These are phyloP conservation scores for Xanthorhoe designata DNA, from an alignment of 2,888 invertebrate genomes.

Conservation along the genomic window DNA sequence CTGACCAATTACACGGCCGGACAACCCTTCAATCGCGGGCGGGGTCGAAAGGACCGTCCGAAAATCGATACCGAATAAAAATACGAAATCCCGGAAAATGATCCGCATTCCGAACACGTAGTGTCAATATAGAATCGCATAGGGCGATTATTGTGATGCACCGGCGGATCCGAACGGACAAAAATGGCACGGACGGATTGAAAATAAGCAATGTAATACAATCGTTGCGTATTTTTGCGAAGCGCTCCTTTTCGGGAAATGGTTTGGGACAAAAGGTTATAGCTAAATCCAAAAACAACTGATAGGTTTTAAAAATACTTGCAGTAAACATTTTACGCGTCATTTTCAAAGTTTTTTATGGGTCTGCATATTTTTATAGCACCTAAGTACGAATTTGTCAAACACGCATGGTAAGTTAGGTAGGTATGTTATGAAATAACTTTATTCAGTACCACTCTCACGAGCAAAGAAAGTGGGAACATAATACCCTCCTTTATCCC, in stretches of 20 bases:
- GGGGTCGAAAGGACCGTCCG: constrained; percentile 59
- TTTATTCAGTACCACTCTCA: constrained; percentile 20
- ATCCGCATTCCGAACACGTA: constrained; percentile 78
- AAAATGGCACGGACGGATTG: constrained; percentile 72
- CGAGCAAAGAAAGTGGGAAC: constrained; percentile 41
- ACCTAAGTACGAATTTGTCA: background rate
- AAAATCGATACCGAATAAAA: constrained; percentile 79
- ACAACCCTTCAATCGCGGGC: constrained; percentile 75
- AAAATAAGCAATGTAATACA: constrained; percentile 62
- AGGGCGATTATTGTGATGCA: constrained; percentile 82
- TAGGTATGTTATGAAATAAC: constrained; percentile 14
- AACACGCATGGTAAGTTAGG: background rate
- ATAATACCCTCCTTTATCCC: constrained; percentile 58
- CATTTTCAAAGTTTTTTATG: no score
- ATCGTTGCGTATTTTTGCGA: constrained; percentile 20
- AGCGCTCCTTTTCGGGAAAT: constrained; percentile 2
- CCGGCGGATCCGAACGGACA: constrained; percentile 61
- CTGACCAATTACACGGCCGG: constrained; percentile 80
- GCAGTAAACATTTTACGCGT: background rate
- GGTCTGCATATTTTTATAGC: no score
- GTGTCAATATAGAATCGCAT: constrained; percentile 80
- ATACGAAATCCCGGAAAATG: constrained; percentile 79
- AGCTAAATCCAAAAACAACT: background rate
- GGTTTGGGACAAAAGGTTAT: background rate
- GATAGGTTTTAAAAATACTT: background rate